phyloP scores from a whole-genome alignment of 2,113 vertebrate species.

The Myiozetetes cayanensis region DNA sequence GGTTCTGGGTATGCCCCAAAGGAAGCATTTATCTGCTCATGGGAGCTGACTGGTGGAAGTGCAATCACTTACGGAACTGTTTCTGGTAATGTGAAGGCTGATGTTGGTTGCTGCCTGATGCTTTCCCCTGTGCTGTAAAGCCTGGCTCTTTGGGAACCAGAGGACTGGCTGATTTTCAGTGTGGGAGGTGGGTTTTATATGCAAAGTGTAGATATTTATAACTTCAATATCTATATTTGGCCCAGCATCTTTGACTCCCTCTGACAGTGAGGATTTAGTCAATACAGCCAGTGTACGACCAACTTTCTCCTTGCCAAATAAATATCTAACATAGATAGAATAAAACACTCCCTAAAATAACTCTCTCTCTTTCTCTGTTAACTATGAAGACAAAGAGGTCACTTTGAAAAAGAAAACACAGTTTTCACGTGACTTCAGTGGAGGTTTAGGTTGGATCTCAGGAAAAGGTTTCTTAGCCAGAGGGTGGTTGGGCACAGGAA shows the following conservation, averaged over 20 bases:
- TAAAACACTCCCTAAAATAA: background rate
- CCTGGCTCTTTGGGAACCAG: background rate
- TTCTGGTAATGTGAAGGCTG: background rate
- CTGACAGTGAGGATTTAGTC: background rate
- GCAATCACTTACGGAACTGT: background rate
- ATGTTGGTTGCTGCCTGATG: background rate
- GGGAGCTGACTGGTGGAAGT: background rate
- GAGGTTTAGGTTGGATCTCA: background rate
- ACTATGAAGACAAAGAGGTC: background rate
- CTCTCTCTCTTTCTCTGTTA: accelerated
- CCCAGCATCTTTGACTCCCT: background rate
- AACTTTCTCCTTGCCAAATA: background rate
- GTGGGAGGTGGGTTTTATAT: background rate
- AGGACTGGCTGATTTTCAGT: background rate
- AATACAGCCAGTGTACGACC: background rate
- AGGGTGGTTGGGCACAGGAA: background rate
- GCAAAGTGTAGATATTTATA: background rate
- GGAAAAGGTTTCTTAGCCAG: background rate
- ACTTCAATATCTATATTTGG: background rate
- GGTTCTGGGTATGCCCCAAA: background rate
- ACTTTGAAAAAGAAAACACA: background rate
- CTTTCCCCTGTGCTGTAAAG: background rate
- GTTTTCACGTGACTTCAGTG: background rate
- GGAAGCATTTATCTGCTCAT: background rate
- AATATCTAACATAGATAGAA: background rate